Conservation (phyloP, 2,797 vertebrate genomes). For the Pyrocephalus nanus region DNA sequence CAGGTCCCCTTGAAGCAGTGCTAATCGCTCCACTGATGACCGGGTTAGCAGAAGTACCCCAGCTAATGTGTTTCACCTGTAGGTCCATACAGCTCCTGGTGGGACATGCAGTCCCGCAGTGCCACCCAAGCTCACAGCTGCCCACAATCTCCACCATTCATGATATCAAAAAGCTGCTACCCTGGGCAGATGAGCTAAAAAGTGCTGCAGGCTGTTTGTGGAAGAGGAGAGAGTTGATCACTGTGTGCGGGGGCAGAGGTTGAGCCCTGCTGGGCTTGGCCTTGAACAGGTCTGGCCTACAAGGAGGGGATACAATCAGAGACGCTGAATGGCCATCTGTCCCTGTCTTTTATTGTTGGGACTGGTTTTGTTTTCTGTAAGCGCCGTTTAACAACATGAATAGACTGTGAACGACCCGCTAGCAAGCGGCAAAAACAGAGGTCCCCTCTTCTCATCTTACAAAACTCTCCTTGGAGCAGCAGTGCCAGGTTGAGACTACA, state of each 20-base stretch:
- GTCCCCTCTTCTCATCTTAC: not conserved
- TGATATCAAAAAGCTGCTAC: not conserved
- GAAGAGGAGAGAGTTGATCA: not conserved
- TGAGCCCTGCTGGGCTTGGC: not conserved
- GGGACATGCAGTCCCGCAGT: not conserved
- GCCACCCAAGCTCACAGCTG: not conserved
- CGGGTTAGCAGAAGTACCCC: not conserved
- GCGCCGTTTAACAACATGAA: not conserved
- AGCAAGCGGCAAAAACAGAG: not conserved
- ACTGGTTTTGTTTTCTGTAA: not conserved
- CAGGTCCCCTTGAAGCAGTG: not conserved
- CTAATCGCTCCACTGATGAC: not conserved
- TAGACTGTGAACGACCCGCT: fast-evolving
- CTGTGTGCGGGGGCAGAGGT: not conserved
- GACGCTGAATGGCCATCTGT: not conserved
- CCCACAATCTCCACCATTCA: not conserved
- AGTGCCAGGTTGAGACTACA: not conserved
- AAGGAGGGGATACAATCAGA: not conserved
- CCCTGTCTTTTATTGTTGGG: not conserved
- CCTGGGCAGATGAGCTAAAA: not conserved
- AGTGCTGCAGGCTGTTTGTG: not conserved
- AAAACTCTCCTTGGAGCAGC: not conserved
- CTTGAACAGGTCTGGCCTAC: not conserved
- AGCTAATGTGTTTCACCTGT: not conserved
- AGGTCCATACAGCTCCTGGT: not conserved